Evolutionary conservation across 1,140 invertebrate genomes (phyloP).

Genomic region (Oncopodura yosiiana): DNA sequence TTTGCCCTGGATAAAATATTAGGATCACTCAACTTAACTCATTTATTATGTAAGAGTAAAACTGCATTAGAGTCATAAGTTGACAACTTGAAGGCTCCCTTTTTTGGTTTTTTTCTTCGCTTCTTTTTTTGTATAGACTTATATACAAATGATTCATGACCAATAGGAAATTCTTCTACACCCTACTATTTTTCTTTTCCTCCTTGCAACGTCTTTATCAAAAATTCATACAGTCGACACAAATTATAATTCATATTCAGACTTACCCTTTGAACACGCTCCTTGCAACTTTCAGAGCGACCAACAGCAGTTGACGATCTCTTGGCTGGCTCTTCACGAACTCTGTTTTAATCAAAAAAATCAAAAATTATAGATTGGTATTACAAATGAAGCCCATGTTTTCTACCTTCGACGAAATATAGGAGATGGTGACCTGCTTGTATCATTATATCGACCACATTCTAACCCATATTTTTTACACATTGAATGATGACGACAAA

Average conservation of each 20-base stretch:
- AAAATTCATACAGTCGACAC: no score
- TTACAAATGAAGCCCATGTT: neutral
- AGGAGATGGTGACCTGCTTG: slow-evolving; percentile 3
- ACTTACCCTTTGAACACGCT: slow-evolving; percentile 49
- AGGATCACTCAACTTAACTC: no score
- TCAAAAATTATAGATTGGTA: neutral
- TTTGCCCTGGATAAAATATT: no score
- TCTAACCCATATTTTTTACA: slow-evolving; percentile 30
- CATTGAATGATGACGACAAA: slow-evolving; percentile 27
- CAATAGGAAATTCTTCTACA: no score
- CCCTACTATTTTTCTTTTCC: no score
- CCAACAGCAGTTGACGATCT: slow-evolving; percentile 50
- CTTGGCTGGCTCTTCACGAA: slow-evolving; percentile 35
- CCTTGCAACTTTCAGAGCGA: slow-evolving; percentile 53
- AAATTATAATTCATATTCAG: neutral
- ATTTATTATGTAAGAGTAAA: no score
- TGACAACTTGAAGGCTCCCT: no score
- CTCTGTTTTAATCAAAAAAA: slow-evolving; percentile 16
- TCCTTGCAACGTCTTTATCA: no score
- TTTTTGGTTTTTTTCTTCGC: no score
- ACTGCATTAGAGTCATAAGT: no score
- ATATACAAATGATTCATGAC: no score
- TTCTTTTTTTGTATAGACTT: no score
- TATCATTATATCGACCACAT: slow-evolving; percentile 18
- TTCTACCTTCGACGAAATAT: neutral